Percentiles rank a stretch among this genome's conserved stretches.
Evolutionary conservation across 2,797 vertebrate genomes (phyloP).

Genomic region (Crocodylus rhombifer): DNA sequence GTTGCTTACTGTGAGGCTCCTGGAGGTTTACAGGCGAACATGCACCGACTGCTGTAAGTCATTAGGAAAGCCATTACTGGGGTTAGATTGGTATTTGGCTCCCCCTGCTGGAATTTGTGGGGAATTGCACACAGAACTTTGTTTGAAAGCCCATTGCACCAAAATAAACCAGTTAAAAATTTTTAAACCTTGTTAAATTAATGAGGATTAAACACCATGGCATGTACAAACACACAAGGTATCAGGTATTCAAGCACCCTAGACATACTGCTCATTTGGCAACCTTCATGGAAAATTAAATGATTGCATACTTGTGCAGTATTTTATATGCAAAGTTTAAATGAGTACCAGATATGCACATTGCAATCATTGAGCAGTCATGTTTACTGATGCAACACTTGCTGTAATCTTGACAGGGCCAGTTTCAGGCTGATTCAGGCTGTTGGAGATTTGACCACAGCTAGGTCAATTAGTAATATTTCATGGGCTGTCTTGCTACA

Average conservation of each 20-base stretch:
- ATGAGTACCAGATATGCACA: conserved; percentile 46
- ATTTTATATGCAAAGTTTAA: conserved; percentile 27
- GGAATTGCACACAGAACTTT: too few species aligned
- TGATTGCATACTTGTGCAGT: conserved; percentile 50
- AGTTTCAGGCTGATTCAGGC: conserved; percentile 43
- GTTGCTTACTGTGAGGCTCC: too few species aligned
- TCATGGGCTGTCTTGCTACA: background rate
- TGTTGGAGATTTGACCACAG: conserved; percentile 48
- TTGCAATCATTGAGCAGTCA: conserved; percentile 39
- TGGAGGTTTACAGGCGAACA: too few species aligned
- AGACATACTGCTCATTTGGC: conserved; percentile 47
- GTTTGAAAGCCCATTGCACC: too few species aligned
- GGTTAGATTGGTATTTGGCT: too few species aligned
- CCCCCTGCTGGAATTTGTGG: too few species aligned
- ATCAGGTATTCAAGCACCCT: background rate
- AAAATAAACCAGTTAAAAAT: too few species aligned
- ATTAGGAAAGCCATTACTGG: too few species aligned
- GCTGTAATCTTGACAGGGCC: background rate
- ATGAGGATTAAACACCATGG: too few species aligned
- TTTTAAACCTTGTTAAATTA: too few species aligned
- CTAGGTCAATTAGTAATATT: background rate
- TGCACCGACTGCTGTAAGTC: too few species aligned
- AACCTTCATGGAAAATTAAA: conserved; percentile 58
- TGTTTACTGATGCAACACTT: conserved; percentile 59
- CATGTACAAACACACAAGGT: too few species aligned